phyloP scores from a whole-genome alignment of 1,140 invertebrate species.

The Meteorus sp. region DNA sequence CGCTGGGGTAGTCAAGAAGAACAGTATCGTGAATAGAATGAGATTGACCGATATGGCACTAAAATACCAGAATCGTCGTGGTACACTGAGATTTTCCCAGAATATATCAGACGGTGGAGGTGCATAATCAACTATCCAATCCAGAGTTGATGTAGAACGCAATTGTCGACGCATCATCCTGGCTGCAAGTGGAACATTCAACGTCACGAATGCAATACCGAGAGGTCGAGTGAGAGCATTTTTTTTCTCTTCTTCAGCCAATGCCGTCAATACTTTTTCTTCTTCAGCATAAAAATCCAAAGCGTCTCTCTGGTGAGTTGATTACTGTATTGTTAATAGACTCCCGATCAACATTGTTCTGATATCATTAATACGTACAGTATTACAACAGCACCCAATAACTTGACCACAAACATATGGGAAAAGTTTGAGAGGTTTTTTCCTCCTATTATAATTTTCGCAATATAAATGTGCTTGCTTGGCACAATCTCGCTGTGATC shows the following conservation, averaged over 20 bases:
- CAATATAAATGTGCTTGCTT: conserved; percentile 82
- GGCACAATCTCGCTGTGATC: conserved; percentile 75
- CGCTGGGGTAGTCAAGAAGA: conserved; percentile 94
- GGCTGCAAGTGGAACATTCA: conserved; percentile 67
- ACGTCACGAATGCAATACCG: conserved; percentile 89
- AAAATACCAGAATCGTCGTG: conserved; percentile 84
- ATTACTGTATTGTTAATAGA: no score
- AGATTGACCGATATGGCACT: conserved; percentile 84
- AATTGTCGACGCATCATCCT: conserved; percentile 71
- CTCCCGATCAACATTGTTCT: no score
- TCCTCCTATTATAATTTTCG: conserved; percentile 74
- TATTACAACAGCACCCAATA: conserved; percentile 66
- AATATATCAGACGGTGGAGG: conserved; percentile 92
- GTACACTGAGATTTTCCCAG: conserved; percentile 91
- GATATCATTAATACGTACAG: conserved; percentile 37
- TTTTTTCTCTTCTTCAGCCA: conserved; percentile 76
- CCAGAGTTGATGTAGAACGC: conserved; percentile 66
- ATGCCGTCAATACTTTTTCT: conserved; percentile 73
- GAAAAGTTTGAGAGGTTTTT: conserved; percentile 71
- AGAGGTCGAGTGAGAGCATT: conserved; percentile 78
- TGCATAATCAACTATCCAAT: conserved; percentile 86
- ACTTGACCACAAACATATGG: conserved; percentile 72
- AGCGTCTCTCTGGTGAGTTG: conserved; percentile 79
- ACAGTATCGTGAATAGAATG: conserved; percentile 78
- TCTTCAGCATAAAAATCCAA: conserved; percentile 83